A percentile compares a stretch with the other conserved stretches of the same genome.
Conservation (phyloP, 1,140 invertebrate genomes). For the Zaprionus ghesquierei region DNA sequence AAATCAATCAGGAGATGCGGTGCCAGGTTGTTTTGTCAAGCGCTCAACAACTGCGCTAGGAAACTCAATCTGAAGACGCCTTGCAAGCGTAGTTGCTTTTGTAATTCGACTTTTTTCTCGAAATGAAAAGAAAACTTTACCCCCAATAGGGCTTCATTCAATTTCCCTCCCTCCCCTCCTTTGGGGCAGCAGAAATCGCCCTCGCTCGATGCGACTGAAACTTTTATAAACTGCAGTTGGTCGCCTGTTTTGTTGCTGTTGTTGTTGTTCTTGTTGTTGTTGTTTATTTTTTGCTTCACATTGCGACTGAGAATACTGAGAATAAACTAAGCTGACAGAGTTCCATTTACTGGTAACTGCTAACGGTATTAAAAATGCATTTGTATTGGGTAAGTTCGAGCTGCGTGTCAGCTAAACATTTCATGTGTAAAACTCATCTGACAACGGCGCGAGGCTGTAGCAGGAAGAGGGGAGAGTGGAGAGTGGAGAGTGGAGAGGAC, state of each 20-base stretch:
- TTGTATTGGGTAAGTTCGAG: slow-evolving; percentile 2
- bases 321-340: slow-evolving; percentile 30
- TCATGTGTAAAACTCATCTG: slow-evolving; percentile 57
- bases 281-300: not conserved
- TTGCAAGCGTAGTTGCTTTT: slow-evolving; percentile 44
- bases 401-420: slow-evolving; percentile 31
- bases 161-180: not conserved
- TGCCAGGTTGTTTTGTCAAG: slow-evolving; percentile 13
- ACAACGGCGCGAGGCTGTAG: slow-evolving; percentile 16
- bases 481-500: not conserved
- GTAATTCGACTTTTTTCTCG: slow-evolving; percentile 48
- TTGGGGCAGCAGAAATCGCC: not conserved
- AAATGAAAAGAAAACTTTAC: not conserved
- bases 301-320: not conserved
- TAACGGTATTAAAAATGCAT: slow-evolving; percentile 22
- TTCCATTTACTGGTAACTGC: not conserved
- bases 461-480: not conserved
- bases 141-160: not conserved
- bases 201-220: not conserved
- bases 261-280: no score
- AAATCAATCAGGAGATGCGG: slow-evolving; percentile 4
- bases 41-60: not conserved
- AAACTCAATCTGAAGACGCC: not conserved
- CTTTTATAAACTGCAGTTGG: slow-evolving; percentile 7
- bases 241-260: not conserved